Conservation (phyloP, 2,888 invertebrate genomes). For the Autographa pulchrina region DNA sequence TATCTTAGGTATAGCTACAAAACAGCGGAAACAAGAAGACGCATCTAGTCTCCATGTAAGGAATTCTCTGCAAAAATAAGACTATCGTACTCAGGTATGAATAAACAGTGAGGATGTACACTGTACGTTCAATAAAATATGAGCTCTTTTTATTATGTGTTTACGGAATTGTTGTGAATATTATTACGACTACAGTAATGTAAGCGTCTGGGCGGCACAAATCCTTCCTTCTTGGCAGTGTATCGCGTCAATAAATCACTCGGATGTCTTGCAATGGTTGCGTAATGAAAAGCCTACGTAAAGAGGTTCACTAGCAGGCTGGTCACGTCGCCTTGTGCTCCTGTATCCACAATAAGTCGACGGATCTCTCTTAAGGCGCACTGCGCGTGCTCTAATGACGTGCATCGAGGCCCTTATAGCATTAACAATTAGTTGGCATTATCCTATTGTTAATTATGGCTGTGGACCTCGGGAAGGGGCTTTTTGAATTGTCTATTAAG, state of each 20-base stretch:
- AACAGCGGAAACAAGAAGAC: conserved; percentile 3
- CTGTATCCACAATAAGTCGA: conserved; percentile 46
- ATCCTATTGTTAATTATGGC: conserved; percentile 35
- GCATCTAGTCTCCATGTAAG: conserved; percentile 3
- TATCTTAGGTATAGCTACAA: not conserved
- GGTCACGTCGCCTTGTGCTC: conserved; percentile 69
- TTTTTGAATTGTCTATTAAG: not conserved
- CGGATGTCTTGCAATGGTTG: conserved; percentile 68
- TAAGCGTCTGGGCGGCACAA: conserved; percentile 58
- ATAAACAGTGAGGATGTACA: conserved; percentile 43
- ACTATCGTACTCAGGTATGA: conserved; percentile 26
- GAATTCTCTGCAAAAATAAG: conserved; percentile 6
- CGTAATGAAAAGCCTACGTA: conserved; percentile 71
- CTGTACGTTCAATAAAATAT: conserved; percentile 42
- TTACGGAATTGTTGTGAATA: conserved; percentile 58
- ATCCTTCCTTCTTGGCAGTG: conserved; percentile 78
- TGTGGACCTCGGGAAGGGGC: conserved; percentile 1
- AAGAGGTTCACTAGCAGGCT: conserved; percentile 62
- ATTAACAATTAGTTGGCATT: conserved; percentile 45
- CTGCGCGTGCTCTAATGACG: conserved; percentile 63
- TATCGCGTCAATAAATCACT: conserved; percentile 58
- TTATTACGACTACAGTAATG: conserved; percentile 55
- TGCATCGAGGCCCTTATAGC: conserved; percentile 49
- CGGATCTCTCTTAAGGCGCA: conserved; percentile 45
- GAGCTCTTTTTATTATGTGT: conserved; percentile 49